Evolutionary conservation across 2,888 invertebrate genomes (phyloP).

Genomic region (Adela reaumurella): DNA sequence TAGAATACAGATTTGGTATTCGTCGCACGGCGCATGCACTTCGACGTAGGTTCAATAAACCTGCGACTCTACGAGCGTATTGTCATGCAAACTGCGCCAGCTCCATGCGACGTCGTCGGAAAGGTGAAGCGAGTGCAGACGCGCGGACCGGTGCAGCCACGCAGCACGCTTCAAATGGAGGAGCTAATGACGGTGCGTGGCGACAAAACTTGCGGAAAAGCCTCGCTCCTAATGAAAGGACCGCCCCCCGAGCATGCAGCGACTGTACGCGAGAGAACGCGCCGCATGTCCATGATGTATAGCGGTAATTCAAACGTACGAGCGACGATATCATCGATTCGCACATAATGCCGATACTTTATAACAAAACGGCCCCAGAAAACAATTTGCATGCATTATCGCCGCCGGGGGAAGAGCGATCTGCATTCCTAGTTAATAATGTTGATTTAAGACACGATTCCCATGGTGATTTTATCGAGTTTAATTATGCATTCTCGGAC

Average conservation of each 20-base stretch:
- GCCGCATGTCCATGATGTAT: background rate
- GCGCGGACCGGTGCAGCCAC: too few relatives aligned
- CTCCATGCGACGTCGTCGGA: too few relatives aligned
- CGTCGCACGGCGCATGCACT: background rate
- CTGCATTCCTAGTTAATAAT: background rate
- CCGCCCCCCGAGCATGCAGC: too few relatives aligned
- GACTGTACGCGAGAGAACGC: too few relatives aligned
- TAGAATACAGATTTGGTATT: background rate
- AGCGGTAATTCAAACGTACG: background rate
- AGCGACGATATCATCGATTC: background rate
- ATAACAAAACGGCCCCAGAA: background rate
- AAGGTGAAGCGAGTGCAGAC: too few relatives aligned
- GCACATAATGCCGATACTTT: background rate
- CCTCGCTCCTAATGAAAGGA: too few relatives aligned
- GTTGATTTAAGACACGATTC: background rate
- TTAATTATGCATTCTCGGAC: conserved; percentile 5
- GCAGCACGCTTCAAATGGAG: too few relatives aligned
- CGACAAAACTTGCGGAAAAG: too few relatives aligned
- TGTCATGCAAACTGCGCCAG: background rate
- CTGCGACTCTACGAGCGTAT: background rate
- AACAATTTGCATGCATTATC: background rate
- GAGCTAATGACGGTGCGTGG: too few relatives aligned
- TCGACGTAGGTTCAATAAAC: background rate
- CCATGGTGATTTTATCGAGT: conserved; percentile 1
- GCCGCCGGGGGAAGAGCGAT: background rate